Evolutionary conservation across 2,113 vertebrate species (phyloP).

Genomic region (Morone saxatilis): DNA sequence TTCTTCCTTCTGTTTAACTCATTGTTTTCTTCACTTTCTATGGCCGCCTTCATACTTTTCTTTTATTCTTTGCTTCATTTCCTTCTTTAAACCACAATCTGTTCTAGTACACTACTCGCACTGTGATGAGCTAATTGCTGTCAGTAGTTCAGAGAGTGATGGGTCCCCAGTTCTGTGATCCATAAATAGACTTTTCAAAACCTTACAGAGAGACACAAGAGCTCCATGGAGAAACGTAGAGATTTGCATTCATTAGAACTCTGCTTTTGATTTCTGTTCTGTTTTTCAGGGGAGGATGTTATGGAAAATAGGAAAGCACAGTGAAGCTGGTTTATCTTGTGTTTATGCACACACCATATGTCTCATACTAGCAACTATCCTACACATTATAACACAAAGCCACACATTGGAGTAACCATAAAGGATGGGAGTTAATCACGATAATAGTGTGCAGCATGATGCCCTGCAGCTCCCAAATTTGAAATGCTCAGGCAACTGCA

Average conservation of each 20-base stretch:
- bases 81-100: constrained; percentile 13
- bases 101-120: constrained; percentile 13
- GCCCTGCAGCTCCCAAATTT: constrained; percentile 21
- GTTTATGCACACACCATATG: neutral
- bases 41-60: neutral
- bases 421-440: constrained; percentile 1
- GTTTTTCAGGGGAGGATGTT: constrained; percentile 17
- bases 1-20: neutral
- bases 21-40: neutral
- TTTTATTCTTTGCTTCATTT: constrained; percentile 21
- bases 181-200: constrained; percentile 68
- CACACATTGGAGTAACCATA: neutral
- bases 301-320: neutral
- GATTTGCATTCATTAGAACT: constrained; percentile 51
- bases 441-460: neutral
- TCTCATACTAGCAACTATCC: constrained; percentile 1
- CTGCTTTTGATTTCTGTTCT: constrained; percentile 31
- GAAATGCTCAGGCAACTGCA: neutral
- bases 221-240: constrained; percentile 24
- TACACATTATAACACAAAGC: neutral
- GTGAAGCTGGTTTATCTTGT: neutral
- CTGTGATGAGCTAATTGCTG: constrained; percentile 61
- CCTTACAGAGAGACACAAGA: constrained; percentile 31
- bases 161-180: constrained; percentile 43
- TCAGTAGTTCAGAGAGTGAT: constrained; percentile 55